Percentiles rank a stretch among this genome's conserved stretches.
Conservation (phyloP, 2,113 vertebrate genomes). For the Trogon surrucura region DNA sequence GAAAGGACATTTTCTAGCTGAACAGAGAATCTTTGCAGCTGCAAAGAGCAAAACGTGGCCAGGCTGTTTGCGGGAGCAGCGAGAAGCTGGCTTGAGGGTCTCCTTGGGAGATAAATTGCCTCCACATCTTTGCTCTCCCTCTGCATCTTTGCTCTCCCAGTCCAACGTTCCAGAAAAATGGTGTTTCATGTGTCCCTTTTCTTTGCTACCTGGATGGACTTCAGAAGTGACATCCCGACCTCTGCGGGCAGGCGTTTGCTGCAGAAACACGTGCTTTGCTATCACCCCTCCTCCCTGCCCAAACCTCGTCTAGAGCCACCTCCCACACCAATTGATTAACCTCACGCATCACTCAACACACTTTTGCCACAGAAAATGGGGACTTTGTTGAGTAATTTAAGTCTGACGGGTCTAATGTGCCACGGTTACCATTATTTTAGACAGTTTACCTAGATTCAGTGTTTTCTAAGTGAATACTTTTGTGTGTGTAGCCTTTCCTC, state of each 20-base stretch:
- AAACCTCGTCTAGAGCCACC: neutral
- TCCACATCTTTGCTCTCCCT: neutral
- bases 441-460: neutral
- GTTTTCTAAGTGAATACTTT: neutral
- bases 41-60: neutral
- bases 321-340: rapidly evolving
- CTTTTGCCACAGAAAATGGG: neutral
- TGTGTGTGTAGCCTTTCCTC: neutral
- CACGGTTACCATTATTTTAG: neutral
- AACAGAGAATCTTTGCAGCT: neutral
- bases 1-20: neutral
- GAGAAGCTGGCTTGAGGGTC: neutral
- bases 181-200: neutral
- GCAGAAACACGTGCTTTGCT: neutral
- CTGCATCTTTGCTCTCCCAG: neutral
- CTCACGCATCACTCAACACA: neutral
- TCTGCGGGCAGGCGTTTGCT: neutral
- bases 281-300: neutral
- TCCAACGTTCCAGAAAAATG: neutral
- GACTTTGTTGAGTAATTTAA: conserved; percentile 14
- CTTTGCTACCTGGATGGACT: neutral
- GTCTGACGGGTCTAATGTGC: neutral
- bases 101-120: neutral
- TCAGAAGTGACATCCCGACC: neutral
- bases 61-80: neutral